Base-by-base conservation (phyloP, 2,113 vertebrate genomes). In the Melospiza melodia region DNA sequence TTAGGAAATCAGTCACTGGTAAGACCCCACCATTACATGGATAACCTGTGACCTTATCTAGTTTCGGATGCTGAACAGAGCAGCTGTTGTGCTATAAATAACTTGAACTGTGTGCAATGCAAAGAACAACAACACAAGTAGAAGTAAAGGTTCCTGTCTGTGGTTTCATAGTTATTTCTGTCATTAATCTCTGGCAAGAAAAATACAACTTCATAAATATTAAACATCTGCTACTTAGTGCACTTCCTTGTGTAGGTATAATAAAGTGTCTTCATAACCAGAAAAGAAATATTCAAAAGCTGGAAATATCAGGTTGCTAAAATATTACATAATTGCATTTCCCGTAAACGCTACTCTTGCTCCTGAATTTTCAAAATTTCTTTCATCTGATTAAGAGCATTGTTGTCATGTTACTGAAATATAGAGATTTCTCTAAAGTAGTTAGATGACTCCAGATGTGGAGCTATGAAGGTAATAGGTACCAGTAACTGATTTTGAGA, bases 31-130 rank as follows among this genome's bases (percentile, higher is more conserved):
- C 72, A 71, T 67, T 41, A 51, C 77, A 67, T 13, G 15, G 83
- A 89, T 77, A 94, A 95, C 88, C 92, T 87, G 72, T 96, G 97
- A 97, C 97, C 96, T 97, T 97, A 97, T 98, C 96, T 97, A 89
- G 97, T 97, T 97, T 97, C 94, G 84, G 88, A 96, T 91, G 87
- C 49, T 33, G 87, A 75, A 83, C 79, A 74, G 37, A 95, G 93
- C 97, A 97, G 96, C 97, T 98, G 97, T 82, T 54, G 37, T 27
- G 15, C 94, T 98, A 97, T 98, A 97, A 98, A 98, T 98, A 98
- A 95, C 87, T 77, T 79, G 90, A 93, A 77, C 88, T 83, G 62
- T 74, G 39, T 80, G 91, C 95, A 89, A 86, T 86, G 58, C 58
- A 67, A 87, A 71, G 48, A 85, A 57, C 44, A 88, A 17, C 57